Base-by-base conservation (phyloP, 2,888 invertebrate species). In the Ophion obscuratus region DNA sequence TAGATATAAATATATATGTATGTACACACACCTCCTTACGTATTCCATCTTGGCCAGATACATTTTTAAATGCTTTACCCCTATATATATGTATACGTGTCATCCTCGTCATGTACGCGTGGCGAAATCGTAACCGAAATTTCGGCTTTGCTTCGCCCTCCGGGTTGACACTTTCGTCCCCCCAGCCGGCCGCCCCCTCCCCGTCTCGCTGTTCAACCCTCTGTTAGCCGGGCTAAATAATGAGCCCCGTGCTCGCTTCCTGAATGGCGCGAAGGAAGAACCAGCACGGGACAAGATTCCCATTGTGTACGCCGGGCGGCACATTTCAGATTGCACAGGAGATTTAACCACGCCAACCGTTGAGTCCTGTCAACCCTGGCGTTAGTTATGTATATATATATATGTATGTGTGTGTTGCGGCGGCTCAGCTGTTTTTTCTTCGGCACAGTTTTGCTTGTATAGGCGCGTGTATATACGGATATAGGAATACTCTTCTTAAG, bases 241-340 rank as follows among this genome's bases (percentile, higher is more conserved):
- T 84, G 87, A 86, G 81, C 44, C 74, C 81, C 88, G 89, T 88
- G 84, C 88, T 87, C 53, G 53, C 17, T 17, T 17, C 53, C 88
- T 90, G 91, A 92, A 92, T 91, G 81, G 80, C 61, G 61, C 20
- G 11, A 80, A 40, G 88, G 91, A 92, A 91, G 90, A 91, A 80
- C 90, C 90, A 90, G 92, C 92, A 92, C 92, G 92, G 91, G 92
- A 91, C 91, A 92, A 92, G 92, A 92, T 92, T 89, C 92, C 89
- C 91, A 91, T 90, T 79, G 92, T 92, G 86, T 89, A 36, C 40
- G 27, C 36, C 24, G 1, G 88, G 87, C 87, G 53, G 90, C 90
- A 90, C 88, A 79, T 82, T 81, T 85, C 81, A 81, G 78, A 83
- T 83, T 86, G 87, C 76, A 57, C 59, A 80, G 73, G 84, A 67